Conservation (phyloP, 2,113 vertebrate genomes). For the Toxotes jaculatrix region DNA sequence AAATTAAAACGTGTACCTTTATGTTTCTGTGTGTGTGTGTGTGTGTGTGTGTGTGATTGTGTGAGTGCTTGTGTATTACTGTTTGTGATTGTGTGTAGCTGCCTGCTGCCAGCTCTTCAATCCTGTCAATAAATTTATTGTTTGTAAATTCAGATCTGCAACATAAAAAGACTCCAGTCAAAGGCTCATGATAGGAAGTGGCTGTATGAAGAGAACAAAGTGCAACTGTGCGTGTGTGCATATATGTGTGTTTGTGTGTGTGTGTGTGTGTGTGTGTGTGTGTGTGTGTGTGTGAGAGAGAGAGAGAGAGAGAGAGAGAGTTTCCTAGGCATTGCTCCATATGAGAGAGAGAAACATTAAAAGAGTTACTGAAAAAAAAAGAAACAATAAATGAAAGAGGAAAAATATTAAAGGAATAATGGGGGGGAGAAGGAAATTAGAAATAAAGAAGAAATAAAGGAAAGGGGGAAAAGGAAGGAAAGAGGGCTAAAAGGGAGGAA, state of each 20-base stretch:
- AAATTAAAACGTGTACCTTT: neutral
- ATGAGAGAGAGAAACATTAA: neutral
- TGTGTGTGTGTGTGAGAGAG: slow-evolving; percentile 5
- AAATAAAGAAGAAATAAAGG: neutral
- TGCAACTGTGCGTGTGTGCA: slow-evolving; percentile 18
- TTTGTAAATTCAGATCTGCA: slow-evolving; percentile 48
- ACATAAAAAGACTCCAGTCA: slow-evolving; percentile 22
- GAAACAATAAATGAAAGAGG: neutral
- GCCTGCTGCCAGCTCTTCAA: neutral
- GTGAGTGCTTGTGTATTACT: neutral
- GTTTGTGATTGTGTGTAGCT: neutral
- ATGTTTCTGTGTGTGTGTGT: neutral
- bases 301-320: no score
- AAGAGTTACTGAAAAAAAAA: neutral
- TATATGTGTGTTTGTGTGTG: slow-evolving; percentile 12
- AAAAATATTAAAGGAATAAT: neutral
- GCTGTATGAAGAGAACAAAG: slow-evolving; percentile 44
- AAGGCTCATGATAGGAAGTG: slow-evolving; percentile 7
- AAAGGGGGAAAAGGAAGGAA: neutral
- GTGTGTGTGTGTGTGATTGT: neutral
- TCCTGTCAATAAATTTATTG: slow-evolving; percentile 40
- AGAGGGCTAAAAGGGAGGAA: neutral
- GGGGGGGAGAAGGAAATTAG: neutral
- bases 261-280: slow-evolving; percentile 22
- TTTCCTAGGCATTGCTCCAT: no score